These are phyloP conservation scores for Glaucomys volans DNA, from an alignment of 2,113 vertebrate genomes.

Conservation along the genomic window DNA sequence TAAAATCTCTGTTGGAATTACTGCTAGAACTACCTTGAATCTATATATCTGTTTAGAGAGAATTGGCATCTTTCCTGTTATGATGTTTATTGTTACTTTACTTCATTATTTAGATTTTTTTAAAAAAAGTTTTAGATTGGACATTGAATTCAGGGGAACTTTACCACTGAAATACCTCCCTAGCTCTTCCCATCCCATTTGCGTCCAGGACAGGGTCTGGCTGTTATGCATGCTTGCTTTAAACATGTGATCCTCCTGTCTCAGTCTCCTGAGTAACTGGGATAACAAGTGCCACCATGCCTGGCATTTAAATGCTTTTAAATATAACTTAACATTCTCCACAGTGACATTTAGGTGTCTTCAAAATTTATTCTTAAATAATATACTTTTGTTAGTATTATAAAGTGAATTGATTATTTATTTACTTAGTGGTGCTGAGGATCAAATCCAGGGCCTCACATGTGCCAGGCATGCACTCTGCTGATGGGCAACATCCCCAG, in stretches of 20 bases:
- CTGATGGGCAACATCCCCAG: too few relatives aligned
- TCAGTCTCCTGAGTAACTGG: too few relatives aligned
- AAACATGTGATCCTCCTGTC: too few relatives aligned
- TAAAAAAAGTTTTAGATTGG: too few relatives aligned
- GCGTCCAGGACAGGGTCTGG: too few relatives aligned
- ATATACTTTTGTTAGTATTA: neutral
- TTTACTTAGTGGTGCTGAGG: too few relatives aligned
- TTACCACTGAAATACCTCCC: too few relatives aligned
- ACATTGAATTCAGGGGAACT: too few relatives aligned
- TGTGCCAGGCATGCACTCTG: neutral
- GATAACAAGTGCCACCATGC: too few relatives aligned
- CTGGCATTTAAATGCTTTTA: neutral
- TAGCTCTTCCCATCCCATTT: too few relatives aligned
- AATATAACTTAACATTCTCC: neutral
- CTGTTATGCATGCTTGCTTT: too few relatives aligned
- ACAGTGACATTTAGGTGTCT: neutral
- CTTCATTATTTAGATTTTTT: constrained; percentile 31
- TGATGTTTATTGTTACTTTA: too few relatives aligned
- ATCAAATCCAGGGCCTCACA: neutral
- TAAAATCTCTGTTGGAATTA: neutral
- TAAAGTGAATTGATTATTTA: neutral
- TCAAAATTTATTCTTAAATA: neutral
- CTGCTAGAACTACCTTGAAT: neutral
- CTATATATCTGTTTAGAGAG: neutral
- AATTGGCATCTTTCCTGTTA: neutral